Percentiles rank a stretch among this genome's conserved stretches.
Evolutionary conservation across 2,888 invertebrate species (phyloP).

Genomic region (Steromphala cineraria): DNA sequence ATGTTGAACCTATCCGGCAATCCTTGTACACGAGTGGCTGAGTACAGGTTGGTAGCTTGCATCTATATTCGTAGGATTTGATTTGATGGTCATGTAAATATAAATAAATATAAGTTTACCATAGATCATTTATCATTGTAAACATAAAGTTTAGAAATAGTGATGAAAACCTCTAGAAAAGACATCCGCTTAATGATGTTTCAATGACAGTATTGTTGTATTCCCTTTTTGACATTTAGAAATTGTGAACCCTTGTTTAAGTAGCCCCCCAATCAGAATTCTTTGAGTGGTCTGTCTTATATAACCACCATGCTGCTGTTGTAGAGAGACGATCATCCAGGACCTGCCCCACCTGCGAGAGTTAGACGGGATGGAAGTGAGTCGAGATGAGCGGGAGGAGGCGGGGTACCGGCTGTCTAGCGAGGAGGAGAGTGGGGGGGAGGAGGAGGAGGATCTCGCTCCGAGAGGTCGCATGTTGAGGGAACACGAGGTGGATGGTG

Average conservation of each 20-base stretch:
- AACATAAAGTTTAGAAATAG: no score
- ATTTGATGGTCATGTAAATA: no score
- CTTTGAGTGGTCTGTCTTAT: no score
- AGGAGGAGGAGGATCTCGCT: background rate
- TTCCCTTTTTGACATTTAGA: no score
- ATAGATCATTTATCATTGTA: no score
- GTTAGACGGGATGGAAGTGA: conserved; percentile 51
- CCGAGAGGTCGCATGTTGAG: background rate
- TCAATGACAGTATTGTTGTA: no score
- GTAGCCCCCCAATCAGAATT: no score
- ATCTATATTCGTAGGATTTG: background rate
- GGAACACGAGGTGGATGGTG: conserved; percentile 4
- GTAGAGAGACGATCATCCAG: conserved; percentile 38
- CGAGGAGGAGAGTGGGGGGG: background rate
- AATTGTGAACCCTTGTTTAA: no score
- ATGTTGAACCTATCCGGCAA: conserved; percentile 65
- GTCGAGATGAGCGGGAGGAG: conserved; percentile 40
- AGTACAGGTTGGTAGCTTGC: conserved; percentile 56
- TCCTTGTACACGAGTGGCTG: conserved; percentile 56
- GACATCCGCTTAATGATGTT: no score
- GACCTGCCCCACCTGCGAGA: conserved; percentile 55
- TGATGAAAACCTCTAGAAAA: no score
- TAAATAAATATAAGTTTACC: no score
- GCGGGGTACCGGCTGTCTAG: background rate
- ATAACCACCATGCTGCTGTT: background rate